Conservation (phyloP, 1,140 invertebrate species). For the Zaprionus taronus region DNA sequence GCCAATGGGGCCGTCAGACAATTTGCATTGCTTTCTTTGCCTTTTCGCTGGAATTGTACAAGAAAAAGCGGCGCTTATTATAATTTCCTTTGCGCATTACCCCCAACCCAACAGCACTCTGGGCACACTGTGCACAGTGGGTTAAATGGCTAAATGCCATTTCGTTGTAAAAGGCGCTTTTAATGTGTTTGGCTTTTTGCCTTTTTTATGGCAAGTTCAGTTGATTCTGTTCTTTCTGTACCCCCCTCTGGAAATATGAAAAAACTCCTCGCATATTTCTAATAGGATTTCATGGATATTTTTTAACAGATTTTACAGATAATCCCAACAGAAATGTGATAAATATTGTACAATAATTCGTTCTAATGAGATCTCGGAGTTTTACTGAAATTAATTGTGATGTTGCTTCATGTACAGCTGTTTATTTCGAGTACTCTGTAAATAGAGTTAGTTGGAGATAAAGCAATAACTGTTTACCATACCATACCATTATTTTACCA, state of each 20-base stretch:
- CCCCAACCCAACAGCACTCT: neutral
- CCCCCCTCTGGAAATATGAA: constrained; percentile 3
- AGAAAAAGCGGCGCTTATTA: constrained; percentile 71
- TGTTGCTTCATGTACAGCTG: constrained; percentile 57
- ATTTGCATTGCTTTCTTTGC: constrained; percentile 79
- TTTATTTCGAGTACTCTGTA: constrained; percentile 71
- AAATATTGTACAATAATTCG: constrained; percentile 25
- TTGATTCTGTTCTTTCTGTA: constrained; percentile 42
- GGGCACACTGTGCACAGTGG: constrained; percentile 76
- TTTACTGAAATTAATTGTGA: constrained; percentile 42
- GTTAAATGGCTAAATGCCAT: constrained; percentile 72
- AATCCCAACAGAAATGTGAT: neutral
- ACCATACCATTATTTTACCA: constrained; percentile 25
- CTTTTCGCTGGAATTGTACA: constrained; percentile 42
- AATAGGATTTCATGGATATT: neutral
- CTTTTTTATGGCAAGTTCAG: constrained; percentile 51
- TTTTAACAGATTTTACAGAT: neutral
- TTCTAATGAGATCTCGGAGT: constrained; percentile 74
- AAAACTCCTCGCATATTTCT: neutral
- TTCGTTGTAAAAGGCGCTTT: constrained; percentile 56
- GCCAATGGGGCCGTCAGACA: constrained; percentile 34
- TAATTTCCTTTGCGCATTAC: constrained; percentile 75
- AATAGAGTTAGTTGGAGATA: constrained; percentile 59
- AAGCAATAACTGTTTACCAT: constrained; percentile 66
- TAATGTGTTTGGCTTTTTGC: constrained; percentile 37